phyloP scores from a whole-genome alignment of 92 coral and sea anemone genomes.

The Muricea muricata region DNA sequence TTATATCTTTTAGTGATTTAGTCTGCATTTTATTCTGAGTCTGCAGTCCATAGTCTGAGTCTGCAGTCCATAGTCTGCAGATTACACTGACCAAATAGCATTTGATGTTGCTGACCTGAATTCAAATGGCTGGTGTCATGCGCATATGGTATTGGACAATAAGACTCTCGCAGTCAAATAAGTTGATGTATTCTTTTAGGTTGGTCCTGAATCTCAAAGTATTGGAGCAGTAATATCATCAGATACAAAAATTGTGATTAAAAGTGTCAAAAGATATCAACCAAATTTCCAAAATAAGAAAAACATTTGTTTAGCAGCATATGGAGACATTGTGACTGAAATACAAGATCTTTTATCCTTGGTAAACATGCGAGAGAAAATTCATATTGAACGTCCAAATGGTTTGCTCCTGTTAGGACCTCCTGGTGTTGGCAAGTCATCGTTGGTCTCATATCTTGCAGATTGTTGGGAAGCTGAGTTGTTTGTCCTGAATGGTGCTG shows the following conservation, averaged over 20 bases:
- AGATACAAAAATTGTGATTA: conserved; percentile 12
- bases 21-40: no score
- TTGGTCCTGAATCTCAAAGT: background rate
- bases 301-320: conserved; percentile 68
- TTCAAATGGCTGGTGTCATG: no score
- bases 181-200: background rate
- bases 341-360: conserved; percentile 72
- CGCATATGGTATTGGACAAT: no score
- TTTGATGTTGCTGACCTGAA: no score
- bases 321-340: conserved; percentile 72
- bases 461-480: conserved; percentile 76
- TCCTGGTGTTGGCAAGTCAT: conserved; percentile 98
- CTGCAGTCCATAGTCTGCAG: no score
- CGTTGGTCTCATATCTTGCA: conserved; percentile 77
- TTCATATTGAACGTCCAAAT: conserved; percentile 81
- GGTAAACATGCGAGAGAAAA: conserved; percentile 61
- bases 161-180: no score
- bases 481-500: conserved; percentile 85
- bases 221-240: background rate
- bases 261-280: conserved; percentile 7
- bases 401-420: conserved; percentile 91
- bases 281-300: background rate
- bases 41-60: no score
- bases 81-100: no score
- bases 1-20: no score